Conservation (phyloP, 2,113 vertebrate species). For the Hippopotamus amphibius region DNA sequence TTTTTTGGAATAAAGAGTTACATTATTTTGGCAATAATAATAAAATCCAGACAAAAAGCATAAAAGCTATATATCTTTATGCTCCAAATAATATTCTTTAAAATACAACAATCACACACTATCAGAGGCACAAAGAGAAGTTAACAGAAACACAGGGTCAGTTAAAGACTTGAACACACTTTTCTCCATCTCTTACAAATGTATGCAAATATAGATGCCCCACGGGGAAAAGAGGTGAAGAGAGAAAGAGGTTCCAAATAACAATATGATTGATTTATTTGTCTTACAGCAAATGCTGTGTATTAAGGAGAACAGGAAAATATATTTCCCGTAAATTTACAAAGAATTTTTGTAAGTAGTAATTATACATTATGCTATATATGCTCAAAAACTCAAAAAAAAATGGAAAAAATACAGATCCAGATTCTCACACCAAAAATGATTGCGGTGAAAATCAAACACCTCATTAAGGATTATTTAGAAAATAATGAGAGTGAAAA, state of each 20-base stretch:
- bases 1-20: background rate
- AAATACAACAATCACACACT: background rate
- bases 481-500: background rate
- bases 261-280: background rate
- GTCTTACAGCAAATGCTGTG: background rate
- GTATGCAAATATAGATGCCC: background rate
- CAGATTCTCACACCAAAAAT: background rate
- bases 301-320: background rate
- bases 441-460: background rate
- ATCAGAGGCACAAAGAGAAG: background rate
- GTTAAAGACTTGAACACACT: background rate
- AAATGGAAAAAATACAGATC: background rate
- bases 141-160: background rate
- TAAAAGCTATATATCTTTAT: background rate
- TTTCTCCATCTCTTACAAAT: background rate
- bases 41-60: background rate
- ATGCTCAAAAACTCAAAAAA: background rate
- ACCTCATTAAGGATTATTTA: background rate
- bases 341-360: background rate
- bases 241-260: background rate
- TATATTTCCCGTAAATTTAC: background rate
- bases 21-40: background rate
- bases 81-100: background rate
- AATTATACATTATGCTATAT: background rate
- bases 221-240: rapidly evolving